Conservation (phyloP, 2,888 invertebrate genomes). For the Leptinotarsa haldemani region DNA sequence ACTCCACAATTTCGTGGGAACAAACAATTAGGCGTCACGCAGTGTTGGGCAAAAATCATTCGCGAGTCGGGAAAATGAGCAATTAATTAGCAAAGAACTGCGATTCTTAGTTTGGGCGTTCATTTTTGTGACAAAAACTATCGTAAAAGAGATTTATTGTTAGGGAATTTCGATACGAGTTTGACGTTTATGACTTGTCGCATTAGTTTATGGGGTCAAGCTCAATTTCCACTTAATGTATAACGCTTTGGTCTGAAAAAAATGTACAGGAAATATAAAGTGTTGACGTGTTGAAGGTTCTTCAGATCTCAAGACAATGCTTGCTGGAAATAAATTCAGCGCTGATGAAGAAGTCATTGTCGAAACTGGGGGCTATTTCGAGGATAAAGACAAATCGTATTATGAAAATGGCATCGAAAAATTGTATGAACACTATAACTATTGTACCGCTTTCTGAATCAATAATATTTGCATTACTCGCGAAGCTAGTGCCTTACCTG, state of each 20-base stretch:
- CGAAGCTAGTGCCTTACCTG: no score
- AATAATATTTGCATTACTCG: no score
- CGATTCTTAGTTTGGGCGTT: not conserved
- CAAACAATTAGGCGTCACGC: conserved; percentile 48
- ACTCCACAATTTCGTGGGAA: conserved; percentile 43
- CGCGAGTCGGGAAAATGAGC: conserved; percentile 21
- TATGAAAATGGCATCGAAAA: no score
- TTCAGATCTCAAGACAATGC: no score
- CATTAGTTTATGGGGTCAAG: not conserved
- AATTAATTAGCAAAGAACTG: conserved; percentile 11
- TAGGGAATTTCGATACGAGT: not conserved
- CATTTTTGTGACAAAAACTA: not conserved
- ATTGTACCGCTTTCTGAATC: no score
- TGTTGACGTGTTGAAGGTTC: no score
- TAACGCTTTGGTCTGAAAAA: not conserved
- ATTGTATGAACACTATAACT: no score
- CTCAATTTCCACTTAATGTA: not conserved
- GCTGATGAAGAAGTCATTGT: no score
- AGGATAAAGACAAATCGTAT: no score
- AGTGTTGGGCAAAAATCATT: conserved; percentile 16
- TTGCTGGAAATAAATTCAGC: no score
- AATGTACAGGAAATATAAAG: no score
- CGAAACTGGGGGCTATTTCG: no score
- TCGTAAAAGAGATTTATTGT: conserved; percentile 16
- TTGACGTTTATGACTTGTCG: conserved; percentile 3